Evolutionary conservation across 2,113 vertebrate genomes (phyloP).

Genomic region (Mesembrinibis cayennensis): DNA sequence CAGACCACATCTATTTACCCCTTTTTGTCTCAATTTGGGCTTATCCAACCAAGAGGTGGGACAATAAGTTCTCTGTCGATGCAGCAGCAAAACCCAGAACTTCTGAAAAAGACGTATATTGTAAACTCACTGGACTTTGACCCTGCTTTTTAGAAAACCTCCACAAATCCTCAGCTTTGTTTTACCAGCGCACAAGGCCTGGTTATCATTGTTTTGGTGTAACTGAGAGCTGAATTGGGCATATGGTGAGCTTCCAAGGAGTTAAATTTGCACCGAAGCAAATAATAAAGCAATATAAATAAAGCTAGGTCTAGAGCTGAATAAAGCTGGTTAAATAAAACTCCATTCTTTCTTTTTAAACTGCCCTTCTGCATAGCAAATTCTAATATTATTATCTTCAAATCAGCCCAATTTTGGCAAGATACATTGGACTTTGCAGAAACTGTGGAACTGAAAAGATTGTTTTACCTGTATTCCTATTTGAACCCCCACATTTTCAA

Average conservation of each 20-base stretch:
- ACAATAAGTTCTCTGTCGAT: background rate
- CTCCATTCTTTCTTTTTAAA: background rate
- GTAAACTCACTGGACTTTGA: background rate
- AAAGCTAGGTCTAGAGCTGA: background rate
- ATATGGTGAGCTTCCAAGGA: background rate
- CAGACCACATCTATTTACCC: background rate
- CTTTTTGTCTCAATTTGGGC: background rate
- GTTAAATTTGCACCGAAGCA: background rate
- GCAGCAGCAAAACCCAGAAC: background rate
- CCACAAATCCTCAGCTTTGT: background rate
- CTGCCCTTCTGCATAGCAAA: background rate
- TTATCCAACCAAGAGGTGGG: background rate
- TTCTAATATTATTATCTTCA: background rate
- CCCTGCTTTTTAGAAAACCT: background rate
- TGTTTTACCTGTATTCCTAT: background rate
- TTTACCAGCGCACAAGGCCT: background rate
- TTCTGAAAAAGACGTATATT: background rate
- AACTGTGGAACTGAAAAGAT: background rate
- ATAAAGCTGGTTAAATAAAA: background rate
- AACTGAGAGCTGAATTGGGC: background rate
- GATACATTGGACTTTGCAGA: background rate
- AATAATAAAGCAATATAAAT: background rate
- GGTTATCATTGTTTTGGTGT: background rate
- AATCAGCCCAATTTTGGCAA: background rate
- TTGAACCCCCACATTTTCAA: background rate